Evolutionary conservation across 2,888 invertebrate species (phyloP).

Genomic region (Schizaphis graminum): DNA sequence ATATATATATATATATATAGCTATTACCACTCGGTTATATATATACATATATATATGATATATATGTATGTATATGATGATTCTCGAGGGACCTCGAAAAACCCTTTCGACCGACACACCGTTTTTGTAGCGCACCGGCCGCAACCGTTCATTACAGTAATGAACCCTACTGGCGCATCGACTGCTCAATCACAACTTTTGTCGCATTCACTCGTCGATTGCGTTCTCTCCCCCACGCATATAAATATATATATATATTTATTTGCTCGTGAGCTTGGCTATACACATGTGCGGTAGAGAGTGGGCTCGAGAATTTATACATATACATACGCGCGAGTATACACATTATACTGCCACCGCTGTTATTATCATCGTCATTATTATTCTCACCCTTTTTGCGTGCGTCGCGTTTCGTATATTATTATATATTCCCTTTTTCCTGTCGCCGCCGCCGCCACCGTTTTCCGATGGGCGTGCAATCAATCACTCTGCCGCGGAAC

Average conservation of each 20-base stretch:
- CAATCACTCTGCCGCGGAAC: slow-evolving; percentile 58
- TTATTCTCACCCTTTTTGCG: slow-evolving; percentile 25
- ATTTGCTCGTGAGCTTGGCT: background rate
- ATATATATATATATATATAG: background rate
- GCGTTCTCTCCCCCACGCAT: background rate
- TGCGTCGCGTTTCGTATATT: background rate
- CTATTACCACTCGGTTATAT: background rate
- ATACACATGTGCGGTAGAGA: background rate
- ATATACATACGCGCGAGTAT: too few species aligned
- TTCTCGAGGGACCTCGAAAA: slow-evolving; percentile 44
- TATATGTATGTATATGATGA: background rate
- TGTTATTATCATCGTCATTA: slow-evolving; percentile 17
- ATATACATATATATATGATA: background rate
- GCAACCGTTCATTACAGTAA: slow-evolving; percentile 53
- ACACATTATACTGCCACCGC: background rate
- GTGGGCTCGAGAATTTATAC: background rate
- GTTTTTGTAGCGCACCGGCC: slow-evolving; percentile 21
- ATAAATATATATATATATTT: background rate
- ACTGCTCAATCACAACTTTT: slow-evolving; percentile 22
- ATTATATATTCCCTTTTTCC: slow-evolving; percentile 47
- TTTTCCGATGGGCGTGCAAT: slow-evolving; percentile 61
- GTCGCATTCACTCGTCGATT: background rate
- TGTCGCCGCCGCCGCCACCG: slow-evolving; percentile 29
- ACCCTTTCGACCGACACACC: slow-evolving; percentile 47
- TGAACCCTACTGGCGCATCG: slow-evolving; percentile 7